Conservation (phyloP, 2,888 invertebrate species). For the Phlogophora meticulosa region DNA sequence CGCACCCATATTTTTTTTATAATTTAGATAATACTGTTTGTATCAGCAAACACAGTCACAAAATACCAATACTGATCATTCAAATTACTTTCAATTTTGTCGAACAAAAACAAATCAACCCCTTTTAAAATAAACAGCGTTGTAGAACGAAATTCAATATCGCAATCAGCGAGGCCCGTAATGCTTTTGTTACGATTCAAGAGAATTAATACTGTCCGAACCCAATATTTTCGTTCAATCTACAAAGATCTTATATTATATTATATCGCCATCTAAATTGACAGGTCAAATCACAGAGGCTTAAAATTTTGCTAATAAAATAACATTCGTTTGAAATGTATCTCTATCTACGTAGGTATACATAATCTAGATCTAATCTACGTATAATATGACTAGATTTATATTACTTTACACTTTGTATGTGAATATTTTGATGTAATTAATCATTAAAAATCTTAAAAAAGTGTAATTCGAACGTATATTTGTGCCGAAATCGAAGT, state of each 20-base stretch:
- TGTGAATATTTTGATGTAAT: neutral
- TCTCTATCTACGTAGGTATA: neutral
- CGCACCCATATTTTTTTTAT: neutral
- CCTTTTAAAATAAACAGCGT: constrained; percentile 13
- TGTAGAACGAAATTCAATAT: constrained; percentile 26
- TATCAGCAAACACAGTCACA: constrained; percentile 2
- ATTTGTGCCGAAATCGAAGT: too few species aligned
- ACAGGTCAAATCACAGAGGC: constrained; percentile 40
- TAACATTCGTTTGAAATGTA: constrained; percentile 33
- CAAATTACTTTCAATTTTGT: constrained; percentile 3
- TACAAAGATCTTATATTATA: constrained; percentile 16
- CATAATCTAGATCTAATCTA: constrained; percentile 2
- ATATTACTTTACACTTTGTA: neutral
- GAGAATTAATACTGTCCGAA: constrained; percentile 11
- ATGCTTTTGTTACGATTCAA: constrained; percentile 23
- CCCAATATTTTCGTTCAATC: constrained; percentile 41
- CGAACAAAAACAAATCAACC: constrained; percentile 13
- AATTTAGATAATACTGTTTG: neutral
- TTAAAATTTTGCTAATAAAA: constrained; percentile 36
- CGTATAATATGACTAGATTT: neutral
- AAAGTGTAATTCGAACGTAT: too few species aligned
- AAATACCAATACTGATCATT: neutral
- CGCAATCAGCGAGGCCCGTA: constrained; percentile 11
- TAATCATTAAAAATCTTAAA: too few species aligned
- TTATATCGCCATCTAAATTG: constrained; percentile 37